These are phyloP conservation scores for Cerastoderma edule DNA, from an alignment of 2,888 invertebrate species.

Conservation along the genomic window DNA sequence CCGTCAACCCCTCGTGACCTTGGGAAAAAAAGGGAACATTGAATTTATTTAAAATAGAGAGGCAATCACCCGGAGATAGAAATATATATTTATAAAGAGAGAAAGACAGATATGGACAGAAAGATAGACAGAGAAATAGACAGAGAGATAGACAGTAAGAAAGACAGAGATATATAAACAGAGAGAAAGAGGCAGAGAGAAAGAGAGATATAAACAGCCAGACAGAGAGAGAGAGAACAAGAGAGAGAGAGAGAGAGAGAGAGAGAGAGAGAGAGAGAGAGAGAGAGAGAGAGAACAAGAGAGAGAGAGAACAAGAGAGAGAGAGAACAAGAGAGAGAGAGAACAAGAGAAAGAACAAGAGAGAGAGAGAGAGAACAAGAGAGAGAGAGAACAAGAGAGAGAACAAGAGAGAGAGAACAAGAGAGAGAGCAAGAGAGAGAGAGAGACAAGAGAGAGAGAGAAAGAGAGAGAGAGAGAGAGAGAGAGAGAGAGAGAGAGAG, in stretches of 20 bases:
- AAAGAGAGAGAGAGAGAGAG: not conserved
- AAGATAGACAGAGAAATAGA: not conserved
- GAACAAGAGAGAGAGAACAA: not conserved
- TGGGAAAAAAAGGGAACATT: too few species aligned
- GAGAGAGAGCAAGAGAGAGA: too few species aligned
- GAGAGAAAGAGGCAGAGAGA: not conserved
- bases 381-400: not conserved
- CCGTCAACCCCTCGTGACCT: too few species aligned
- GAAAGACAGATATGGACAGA: not conserved
- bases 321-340: not conserved
- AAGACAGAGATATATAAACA: not conserved
- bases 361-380: not conserved
- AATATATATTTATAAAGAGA: not conserved
- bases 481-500: not conserved
- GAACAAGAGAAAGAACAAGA: not conserved
- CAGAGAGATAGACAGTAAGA: not conserved
- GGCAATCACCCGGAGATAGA: too few species aligned
- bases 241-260: constrained; percentile 7
- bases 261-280: not conserved
- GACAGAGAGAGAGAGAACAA: not conserved
- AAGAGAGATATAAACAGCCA: not conserved
- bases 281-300: not conserved
- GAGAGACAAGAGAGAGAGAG: not conserved
- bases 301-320: constrained; percentile 3
- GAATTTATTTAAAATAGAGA: too few species aligned